These are phyloP conservation scores for cattle (Bos taurus) DNA, from an alignment of 2,113 vertebrate species.

Conservation along the genomic window DNA sequence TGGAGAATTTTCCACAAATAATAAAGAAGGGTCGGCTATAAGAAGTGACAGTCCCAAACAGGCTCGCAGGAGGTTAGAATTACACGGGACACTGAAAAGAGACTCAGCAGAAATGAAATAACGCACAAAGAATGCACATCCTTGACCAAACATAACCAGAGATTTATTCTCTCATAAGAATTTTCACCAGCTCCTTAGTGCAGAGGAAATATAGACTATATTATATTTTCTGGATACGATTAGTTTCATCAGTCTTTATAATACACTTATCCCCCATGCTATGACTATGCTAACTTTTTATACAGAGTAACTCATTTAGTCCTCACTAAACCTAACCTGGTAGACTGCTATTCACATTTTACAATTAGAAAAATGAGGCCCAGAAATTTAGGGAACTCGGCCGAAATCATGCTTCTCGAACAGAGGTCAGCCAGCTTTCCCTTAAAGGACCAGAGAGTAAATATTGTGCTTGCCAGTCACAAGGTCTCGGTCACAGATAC, in stretches of 20 bases:
- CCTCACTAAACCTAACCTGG: neutral
- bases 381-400: neutral
- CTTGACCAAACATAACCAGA: neutral
- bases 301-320: neutral
- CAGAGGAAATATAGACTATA: neutral
- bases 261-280: neutral
- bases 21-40: neutral
- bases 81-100: neutral
- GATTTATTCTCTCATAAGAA: neutral
- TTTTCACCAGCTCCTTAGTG: neutral
- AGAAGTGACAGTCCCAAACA: neutral
- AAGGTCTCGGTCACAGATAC: neutral
- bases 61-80: neutral
- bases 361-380: neutral
- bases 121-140: neutral
- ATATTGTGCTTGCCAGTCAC: neutral
- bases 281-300: neutral
- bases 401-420: neutral
- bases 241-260: neutral
- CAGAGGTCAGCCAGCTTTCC: neutral
- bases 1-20: conserved; percentile 36
- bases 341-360: neutral
- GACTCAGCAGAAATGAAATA: conserved; percentile 20
- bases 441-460: neutral
- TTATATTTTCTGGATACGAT: neutral